Conservation (phyloP, 2,888 invertebrate species). For the Andrena dorsata region DNA sequence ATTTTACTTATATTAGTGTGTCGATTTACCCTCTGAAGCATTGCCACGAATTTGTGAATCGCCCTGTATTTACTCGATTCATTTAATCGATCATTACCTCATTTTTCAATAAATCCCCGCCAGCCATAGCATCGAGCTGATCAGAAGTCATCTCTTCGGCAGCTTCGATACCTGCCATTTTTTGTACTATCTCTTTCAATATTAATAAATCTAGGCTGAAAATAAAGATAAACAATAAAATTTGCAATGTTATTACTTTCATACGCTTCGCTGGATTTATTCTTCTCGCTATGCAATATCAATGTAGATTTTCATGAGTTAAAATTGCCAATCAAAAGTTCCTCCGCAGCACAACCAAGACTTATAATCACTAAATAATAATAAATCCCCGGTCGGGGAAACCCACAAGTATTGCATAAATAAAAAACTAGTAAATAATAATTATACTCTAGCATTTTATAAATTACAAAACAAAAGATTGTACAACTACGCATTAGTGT, state of each 20-base stretch:
- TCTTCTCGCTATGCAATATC: neutral
- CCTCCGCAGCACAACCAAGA: too few relatives aligned
- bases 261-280: neutral
- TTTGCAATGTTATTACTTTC: neutral
- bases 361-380: too few relatives aligned
- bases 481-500: too few relatives aligned
- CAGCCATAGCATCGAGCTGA: conserved; percentile 98
- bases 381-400: too few relatives aligned
- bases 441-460: too few relatives aligned
- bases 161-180: conserved; percentile 99
- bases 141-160: conserved; percentile 98
- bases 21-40: neutral
- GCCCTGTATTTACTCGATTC: neutral
- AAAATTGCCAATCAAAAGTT: neutral
- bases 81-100: conserved; percentile 88
- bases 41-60: too few relatives aligned
- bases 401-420: too few relatives aligned
- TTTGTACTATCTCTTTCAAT: conserved; percentile 98
- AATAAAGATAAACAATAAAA: conserved; percentile 68
- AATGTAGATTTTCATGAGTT: neutral
- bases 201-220: conserved; percentile 95
- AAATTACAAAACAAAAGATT: too few relatives aligned
- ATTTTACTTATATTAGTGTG: neutral
- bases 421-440: too few relatives aligned
- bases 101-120: conserved; percentile 97